These are phyloP conservation scores for Dryocosmus kuriphilus DNA, from an alignment of 2,888 invertebrate species.

Conservation along the genomic window DNA sequence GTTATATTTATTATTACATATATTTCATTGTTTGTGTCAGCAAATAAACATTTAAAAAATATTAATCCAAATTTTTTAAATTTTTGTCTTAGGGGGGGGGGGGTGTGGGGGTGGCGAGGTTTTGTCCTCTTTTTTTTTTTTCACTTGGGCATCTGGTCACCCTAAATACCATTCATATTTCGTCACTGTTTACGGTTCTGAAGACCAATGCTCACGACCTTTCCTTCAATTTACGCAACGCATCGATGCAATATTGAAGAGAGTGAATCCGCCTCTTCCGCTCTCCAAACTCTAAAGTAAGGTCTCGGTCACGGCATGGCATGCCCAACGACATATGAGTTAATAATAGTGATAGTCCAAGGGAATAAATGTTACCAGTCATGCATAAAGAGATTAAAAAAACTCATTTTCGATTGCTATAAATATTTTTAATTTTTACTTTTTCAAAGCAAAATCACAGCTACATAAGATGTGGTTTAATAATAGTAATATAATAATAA, in stretches of 20 bases:
- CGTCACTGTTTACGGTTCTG: background rate
- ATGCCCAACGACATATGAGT: background rate
- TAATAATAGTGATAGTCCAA: background rate
- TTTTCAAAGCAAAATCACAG: conserved; percentile 78
- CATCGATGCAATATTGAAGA: conserved; percentile 6
- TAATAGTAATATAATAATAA: conserved; percentile 68
- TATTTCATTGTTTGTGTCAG: too few relatives aligned
- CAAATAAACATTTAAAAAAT: too few relatives aligned
- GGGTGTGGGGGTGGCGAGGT: too few relatives aligned
- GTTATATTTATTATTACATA: too few relatives aligned
- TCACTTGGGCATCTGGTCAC: too few relatives aligned
- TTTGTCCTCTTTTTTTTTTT: too few relatives aligned
- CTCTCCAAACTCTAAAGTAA: conserved; percentile 52
- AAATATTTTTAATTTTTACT: conserved; percentile 77
- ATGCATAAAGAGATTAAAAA: background rate
- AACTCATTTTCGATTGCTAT: conserved; percentile 68
- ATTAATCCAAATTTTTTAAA: too few relatives aligned
- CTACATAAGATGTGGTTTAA: conserved; percentile 77
- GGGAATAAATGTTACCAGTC: background rate
- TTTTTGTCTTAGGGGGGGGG: too few relatives aligned
- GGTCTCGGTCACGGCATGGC: conserved; percentile 56
- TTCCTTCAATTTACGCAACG: conserved; percentile 19
- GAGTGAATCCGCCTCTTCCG: conserved; percentile 49
- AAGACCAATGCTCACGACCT: background rate
- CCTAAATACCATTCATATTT: too few relatives aligned